Conservation (phyloP, 2,113 vertebrate species). For the Coturnix japonica region DNA sequence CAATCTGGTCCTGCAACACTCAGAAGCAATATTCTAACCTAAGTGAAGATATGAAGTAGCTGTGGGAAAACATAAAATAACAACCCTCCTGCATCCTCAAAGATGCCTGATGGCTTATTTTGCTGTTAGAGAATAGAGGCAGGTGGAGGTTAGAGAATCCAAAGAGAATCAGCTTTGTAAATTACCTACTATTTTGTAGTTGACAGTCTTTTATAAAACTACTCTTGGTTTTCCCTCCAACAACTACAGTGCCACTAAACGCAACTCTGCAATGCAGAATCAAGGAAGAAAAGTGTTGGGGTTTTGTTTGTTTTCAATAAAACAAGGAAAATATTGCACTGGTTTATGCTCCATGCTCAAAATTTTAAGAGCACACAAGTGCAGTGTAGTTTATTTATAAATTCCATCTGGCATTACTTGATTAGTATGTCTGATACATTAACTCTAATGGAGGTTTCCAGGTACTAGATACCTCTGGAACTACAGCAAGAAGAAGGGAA, state of each 20-base stretch:
- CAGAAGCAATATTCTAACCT: neutral
- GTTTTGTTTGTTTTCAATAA: neutral
- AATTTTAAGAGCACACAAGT: slow-evolving; percentile 11
- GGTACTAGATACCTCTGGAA: neutral
- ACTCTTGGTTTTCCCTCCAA: neutral
- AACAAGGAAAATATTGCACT: neutral
- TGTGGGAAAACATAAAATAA: neutral
- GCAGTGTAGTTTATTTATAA: slow-evolving; percentile 6
- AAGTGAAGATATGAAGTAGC: neutral
- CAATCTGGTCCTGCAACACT: neutral
- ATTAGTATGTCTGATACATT: slow-evolving; percentile 25
- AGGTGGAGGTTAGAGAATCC: neutral
- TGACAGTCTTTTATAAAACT: neutral
- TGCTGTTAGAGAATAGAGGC: neutral
- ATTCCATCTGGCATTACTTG: slow-evolving; percentile 18
- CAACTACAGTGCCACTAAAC: neutral
- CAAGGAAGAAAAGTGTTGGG: neutral
- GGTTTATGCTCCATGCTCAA: neutral
- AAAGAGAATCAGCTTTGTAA: neutral
- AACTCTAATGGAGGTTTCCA: slow-evolving; percentile 2
- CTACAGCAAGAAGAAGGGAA: neutral
- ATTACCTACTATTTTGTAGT: neutral
- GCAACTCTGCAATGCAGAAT: neutral
- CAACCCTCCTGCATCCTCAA: neutral
- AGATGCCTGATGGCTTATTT: neutral